Base-by-base conservation (phyloP, 1,140 invertebrate genomes). In the Drosophila albomicans region DNA sequence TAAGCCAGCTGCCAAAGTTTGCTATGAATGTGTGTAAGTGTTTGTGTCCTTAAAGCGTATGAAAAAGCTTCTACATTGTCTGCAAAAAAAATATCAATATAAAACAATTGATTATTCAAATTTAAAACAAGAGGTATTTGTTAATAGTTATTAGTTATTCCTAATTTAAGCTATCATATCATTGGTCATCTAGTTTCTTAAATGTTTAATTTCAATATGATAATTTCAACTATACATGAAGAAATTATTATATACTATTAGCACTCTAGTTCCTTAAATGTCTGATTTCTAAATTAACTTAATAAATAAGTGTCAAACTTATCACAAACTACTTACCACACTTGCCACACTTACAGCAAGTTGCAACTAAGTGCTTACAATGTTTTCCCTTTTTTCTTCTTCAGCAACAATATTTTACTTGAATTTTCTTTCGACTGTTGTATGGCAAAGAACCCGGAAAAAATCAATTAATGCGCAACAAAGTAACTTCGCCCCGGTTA, bases 401-500 rank as follows among this genome's bases (percentile, higher is more conserved):
- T 59, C 20, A 25, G 16, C 35, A 41, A 16, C n/a, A 4, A 45
- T 43, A 25, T 43, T 43, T 43, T 28, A 10, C 2, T 30, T 56
- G 15, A 54, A 54, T 63, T 63, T 70, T 25, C 28, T 49, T 69
- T 74, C 61, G 61, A 25, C 20, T 4, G 20, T 4, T 25, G 6
- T 41, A 38, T 54, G 51, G 43, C 64, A 67, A 67, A 49, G 54
- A n/a, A 35, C 64, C 63, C 65, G 65, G 71, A 79, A 75, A 81
- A 85, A 91, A 91, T 89, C 84, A 89, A 89, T 89, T 79, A 87
- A 78, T 78, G 74, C 88, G 84, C 88, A 91, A 91, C 88, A 91
- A 91, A 91, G 88, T 91, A 91, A 91, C 80, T 88, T 79, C 74
- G 81, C 78, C 80, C 89, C 88, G 84, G 89, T 91, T 91, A 91